phyloP scores from a whole-genome alignment of 2,797 vertebrate genomes.

The Poecilia velifera region DNA sequence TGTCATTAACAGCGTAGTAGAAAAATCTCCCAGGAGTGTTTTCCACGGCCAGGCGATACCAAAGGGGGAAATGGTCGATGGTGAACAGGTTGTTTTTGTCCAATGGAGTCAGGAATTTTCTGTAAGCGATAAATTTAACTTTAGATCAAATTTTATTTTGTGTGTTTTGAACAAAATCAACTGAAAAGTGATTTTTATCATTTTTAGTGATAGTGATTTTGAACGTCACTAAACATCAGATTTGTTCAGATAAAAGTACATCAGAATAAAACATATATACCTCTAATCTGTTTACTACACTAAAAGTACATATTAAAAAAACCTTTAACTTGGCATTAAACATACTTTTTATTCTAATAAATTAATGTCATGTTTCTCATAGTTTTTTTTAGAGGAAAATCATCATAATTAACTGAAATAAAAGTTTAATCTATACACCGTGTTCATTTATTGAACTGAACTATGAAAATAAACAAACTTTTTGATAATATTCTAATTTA shows the following conservation, averaged over 20 bases:
- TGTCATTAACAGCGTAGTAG: constrained; percentile 84
- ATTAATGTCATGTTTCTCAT: not conserved
- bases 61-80: constrained; percentile 92
- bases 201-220: too few relatives aligned
- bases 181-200: not conserved
- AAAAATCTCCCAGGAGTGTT: constrained; percentile 88
- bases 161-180: not conserved
- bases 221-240: too few relatives aligned
- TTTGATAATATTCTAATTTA: not conserved
- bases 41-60: constrained; percentile 93
- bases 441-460: not conserved
- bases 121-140: constrained; percentile 46
- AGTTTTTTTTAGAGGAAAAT: not conserved
- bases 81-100: constrained; percentile 92
- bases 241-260: too few relatives aligned
- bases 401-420: not conserved
- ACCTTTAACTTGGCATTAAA: not conserved
- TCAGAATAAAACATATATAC: too few relatives aligned
- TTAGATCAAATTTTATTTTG: not conserved
- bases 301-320: not conserved
- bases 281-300: not conserved
- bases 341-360: not conserved
- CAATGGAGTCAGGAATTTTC: constrained; percentile 85
- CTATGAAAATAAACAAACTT: not conserved
- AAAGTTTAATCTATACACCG: not conserved